A percentile compares a stretch with the other conserved stretches of the same genome.
These are phyloP conservation scores for Brachionus angularis DNA, from an alignment of 1,140 invertebrate genomes.

Conservation along the genomic window DNA sequence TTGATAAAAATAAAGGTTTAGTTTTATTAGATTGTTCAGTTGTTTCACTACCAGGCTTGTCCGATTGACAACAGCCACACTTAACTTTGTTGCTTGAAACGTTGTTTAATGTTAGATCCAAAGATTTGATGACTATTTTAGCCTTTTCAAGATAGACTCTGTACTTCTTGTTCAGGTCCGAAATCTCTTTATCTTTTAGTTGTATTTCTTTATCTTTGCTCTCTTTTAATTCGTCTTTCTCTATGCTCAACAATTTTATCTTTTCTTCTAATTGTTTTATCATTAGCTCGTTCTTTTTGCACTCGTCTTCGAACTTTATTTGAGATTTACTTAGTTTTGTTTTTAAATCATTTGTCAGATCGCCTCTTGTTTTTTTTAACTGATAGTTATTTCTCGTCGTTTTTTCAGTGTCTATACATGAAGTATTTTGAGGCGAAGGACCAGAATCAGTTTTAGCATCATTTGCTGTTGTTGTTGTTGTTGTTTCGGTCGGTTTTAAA, in stretches of 20 bases:
- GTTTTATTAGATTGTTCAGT: too few species aligned
- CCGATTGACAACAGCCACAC: too few species aligned
- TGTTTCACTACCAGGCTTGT: too few species aligned
- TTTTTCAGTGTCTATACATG: too few species aligned
- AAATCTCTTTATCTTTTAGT: constrained; percentile 37
- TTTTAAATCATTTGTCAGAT: constrained; percentile 9
- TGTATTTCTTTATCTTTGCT: constrained; percentile 19
- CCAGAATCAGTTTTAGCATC: too few species aligned
- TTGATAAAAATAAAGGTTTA: too few species aligned
- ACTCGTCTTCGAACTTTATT: background rate
- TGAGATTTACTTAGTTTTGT: background rate
- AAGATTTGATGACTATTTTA: constrained; percentile 19
- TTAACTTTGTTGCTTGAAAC: constrained; percentile 15
- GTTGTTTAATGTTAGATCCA: constrained; percentile 10
- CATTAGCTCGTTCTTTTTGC: background rate
- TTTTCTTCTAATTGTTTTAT: background rate
- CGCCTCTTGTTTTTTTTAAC: background rate
- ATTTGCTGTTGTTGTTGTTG: too few species aligned
- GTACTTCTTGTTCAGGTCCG: constrained; percentile 23
- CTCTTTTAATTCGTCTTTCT: constrained; percentile 6
- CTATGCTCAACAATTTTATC: constrained; percentile 2
- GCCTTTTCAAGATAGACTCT: constrained; percentile 37
- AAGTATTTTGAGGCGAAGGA: too few species aligned
- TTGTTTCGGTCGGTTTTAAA: too few species aligned
- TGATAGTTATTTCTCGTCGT: too few species aligned